phyloP scores from a whole-genome alignment of 1,140 invertebrate genomes.

The Eumeta japonica region DNA sequence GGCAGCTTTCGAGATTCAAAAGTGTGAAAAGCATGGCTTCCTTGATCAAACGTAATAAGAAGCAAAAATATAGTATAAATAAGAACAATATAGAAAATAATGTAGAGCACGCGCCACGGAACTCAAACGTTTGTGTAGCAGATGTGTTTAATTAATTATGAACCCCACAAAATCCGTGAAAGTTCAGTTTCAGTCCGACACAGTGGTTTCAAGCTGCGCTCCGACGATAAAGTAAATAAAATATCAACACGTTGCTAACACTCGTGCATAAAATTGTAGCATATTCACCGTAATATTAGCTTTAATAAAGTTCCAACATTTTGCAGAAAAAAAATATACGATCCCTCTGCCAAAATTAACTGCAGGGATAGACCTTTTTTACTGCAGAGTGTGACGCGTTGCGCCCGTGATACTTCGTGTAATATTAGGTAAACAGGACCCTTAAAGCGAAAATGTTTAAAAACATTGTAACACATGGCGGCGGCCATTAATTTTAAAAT shows the following conservation, averaged over 20 bases:
- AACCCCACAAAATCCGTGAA: conserved; percentile 42
- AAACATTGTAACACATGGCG: conserved; percentile 34
- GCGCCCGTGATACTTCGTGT: conserved; percentile 19
- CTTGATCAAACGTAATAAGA: no score
- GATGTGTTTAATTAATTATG: conserved; percentile 53
- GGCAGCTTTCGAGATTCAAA: no score
- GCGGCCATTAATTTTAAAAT: conserved; percentile 38
- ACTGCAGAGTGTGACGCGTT: conserved; percentile 7
- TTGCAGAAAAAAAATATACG: conserved; percentile 40
- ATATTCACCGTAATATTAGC: conserved; percentile 37
- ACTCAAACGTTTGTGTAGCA: conserved; percentile 39
- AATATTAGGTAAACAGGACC: conserved; percentile 34
- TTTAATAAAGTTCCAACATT: conserved; percentile 43
- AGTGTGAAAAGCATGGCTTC: no score
- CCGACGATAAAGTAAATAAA: conserved; percentile 43
- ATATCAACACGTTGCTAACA: conserved; percentile 43
- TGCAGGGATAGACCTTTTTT: conserved; percentile 37
- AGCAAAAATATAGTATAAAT: no score
- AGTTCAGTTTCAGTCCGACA: conserved; percentile 40
- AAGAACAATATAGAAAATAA: no score
- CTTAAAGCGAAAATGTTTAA: conserved; percentile 24
- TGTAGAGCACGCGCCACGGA: conserved; percentile 25
- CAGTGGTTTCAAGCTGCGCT: conserved; percentile 21
- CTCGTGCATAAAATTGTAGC: conserved; percentile 25
- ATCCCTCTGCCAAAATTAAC: conserved; percentile 36